Evolutionary conservation across 2,113 vertebrate species (phyloP).

Genomic region (Todiramphus chloris): DNA sequence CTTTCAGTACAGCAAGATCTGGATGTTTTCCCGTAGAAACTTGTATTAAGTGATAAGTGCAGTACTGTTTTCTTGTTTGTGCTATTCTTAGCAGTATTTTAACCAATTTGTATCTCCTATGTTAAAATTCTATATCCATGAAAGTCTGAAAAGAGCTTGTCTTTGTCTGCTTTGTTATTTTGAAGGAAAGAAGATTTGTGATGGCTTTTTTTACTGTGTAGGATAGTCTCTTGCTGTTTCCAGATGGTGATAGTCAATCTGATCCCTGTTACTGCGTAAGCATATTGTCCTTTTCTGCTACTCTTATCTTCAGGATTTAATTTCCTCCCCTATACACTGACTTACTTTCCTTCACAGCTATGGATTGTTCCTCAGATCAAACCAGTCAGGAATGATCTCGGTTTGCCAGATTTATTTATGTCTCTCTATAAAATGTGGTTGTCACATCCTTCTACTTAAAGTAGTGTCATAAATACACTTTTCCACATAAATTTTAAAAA

Average conservation of each 20-base stretch:
- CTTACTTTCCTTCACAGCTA: background rate
- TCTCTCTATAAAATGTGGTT: background rate
- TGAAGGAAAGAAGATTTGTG: conserved; percentile 32
- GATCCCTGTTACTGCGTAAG: background rate
- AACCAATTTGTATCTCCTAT: conserved; percentile 67
- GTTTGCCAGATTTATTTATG: background rate
- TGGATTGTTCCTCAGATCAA: background rate
- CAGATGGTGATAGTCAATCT: background rate
- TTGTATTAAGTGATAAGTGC: conserved; percentile 73
- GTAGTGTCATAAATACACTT: background rate
- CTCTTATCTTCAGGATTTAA: background rate
- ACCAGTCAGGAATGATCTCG: background rate
- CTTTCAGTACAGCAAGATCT: conserved; percentile 69
- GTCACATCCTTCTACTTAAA: background rate
- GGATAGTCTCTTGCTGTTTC: background rate
- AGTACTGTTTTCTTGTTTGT: conserved; percentile 73
- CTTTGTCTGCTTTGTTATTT: conserved; percentile 66
- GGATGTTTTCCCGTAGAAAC: conserved; percentile 57
- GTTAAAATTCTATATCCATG: conserved; percentile 60
- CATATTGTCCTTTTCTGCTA: background rate
- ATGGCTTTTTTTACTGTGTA: background rate
- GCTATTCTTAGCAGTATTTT: conserved; percentile 75
- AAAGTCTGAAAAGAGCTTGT: conserved; percentile 64
- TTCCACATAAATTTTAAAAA: background rate
- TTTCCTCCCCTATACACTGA: background rate